Conservation (phyloP, 2,113 vertebrate genomes). For the Brienomyrus brachyistius region DNA sequence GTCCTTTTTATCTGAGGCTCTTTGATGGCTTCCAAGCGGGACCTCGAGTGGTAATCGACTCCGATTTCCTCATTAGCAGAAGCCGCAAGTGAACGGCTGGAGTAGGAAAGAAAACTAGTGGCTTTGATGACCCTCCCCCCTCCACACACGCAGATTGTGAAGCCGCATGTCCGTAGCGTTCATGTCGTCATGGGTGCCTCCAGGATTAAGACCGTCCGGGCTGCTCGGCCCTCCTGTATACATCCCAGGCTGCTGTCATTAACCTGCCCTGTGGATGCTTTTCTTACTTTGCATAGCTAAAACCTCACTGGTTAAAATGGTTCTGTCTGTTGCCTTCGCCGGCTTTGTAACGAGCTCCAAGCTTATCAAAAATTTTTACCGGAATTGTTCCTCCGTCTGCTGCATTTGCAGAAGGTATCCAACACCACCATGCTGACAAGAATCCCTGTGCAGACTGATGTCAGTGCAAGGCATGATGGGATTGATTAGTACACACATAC, state of each 20-base stretch:
- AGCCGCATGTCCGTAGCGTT: background rate
- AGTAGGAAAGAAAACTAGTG: background rate
- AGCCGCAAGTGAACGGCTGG: background rate
- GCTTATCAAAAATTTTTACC: background rate
- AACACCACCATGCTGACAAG: background rate
- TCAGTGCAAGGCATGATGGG: background rate
- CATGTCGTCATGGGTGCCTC: background rate
- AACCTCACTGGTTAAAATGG: too few relatives aligned
- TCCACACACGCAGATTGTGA: background rate
- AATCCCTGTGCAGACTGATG: background rate
- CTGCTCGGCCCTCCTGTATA: background rate
- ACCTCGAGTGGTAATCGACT: background rate
- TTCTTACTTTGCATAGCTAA: background rate
- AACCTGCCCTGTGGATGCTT: background rate
- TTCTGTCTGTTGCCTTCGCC: background rate
- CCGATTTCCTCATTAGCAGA: background rate
- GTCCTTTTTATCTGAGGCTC: background rate
- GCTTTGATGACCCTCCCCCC: background rate
- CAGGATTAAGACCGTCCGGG: background rate
- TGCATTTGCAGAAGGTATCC: background rate
- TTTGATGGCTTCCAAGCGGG: background rate
- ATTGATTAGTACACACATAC: background rate
- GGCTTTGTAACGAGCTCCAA: background rate
- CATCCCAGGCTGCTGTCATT: background rate
- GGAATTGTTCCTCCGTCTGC: background rate